These are phyloP conservation scores for Lissonota sp. DNA, from an alignment of 2,888 invertebrate genomes.

Conservation along the genomic window DNA sequence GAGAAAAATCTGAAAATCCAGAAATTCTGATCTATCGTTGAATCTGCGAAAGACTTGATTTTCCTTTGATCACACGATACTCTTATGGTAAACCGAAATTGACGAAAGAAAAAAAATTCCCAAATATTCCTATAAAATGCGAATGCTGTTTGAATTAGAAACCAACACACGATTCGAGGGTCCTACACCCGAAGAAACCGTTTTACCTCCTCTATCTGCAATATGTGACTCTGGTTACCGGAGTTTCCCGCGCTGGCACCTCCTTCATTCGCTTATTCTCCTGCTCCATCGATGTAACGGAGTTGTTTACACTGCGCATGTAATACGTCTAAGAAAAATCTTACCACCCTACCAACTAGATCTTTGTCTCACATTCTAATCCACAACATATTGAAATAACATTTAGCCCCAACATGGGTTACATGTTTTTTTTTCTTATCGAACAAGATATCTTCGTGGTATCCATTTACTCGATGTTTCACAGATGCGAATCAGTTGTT, in stretches of 20 bases:
- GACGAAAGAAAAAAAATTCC: not conserved
- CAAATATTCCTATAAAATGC: not conserved
- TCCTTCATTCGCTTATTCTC: slow-evolving; percentile 79
- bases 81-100: not conserved
- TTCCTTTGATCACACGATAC: not conserved
- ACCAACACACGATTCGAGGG: slow-evolving; percentile 21
- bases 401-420: not conserved
- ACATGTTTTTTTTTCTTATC: no score
- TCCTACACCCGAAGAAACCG: slow-evolving; percentile 52
- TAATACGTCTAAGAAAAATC: slow-evolving; percentile 76
- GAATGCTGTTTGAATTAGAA: not conserved
- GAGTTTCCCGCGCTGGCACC: slow-evolving; percentile 82
- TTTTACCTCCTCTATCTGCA: slow-evolving; percentile 78
- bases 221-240: slow-evolving; percentile 81
- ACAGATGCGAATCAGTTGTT: no score
- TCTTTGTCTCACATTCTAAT: not conserved
- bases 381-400: not conserved
- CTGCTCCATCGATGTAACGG: slow-evolving; percentile 83
- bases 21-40: no score
- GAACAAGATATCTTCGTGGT: no score
- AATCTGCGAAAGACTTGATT: not conserved
- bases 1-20: not conserved
- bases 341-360: slow-evolving; percentile 17
- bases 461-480: no score
- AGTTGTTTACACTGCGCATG: slow-evolving; percentile 84